phyloP scores from a whole-genome alignment of 2,113 vertebrate species.

The Pseudonaja textilis region DNA sequence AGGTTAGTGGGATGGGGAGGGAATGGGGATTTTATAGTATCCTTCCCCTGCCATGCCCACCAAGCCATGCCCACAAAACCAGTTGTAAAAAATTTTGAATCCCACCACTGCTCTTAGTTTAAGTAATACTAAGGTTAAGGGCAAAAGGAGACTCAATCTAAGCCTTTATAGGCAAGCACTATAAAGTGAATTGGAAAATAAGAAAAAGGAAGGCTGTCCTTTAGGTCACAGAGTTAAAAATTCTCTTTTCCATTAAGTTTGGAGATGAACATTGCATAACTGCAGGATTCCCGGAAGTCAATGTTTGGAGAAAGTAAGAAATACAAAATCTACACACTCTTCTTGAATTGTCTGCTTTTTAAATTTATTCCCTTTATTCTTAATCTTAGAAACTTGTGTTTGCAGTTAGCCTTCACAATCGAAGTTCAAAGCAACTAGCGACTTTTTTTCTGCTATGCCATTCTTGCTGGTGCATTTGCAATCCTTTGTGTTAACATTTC shows the following conservation, averaged over 20 bases:
- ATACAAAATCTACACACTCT: background rate
- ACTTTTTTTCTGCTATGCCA: background rate
- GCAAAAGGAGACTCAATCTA: background rate
- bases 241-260: slow-evolving; percentile 5
- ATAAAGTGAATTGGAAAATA: background rate
- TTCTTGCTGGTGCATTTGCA: background rate
- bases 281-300: background rate
- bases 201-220: background rate
- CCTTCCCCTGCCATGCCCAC: too few relatives aligned
- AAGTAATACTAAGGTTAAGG: background rate
- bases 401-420: slow-evolving; percentile 10
- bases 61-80: too few relatives aligned
- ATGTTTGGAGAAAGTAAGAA: slow-evolving; percentile 4
- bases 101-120: background rate
- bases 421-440: background rate
- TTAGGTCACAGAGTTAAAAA: background rate
- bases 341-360: background rate
- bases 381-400: background rate
- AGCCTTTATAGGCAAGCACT: background rate
- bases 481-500: background rate
- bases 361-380: background rate
- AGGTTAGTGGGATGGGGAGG: too few relatives aligned
- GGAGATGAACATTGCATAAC: background rate
- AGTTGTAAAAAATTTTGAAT: too few relatives aligned
- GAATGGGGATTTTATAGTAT: too few relatives aligned